These are phyloP conservation scores for Dryobates pubescens DNA, from an alignment of 2,797 vertebrate genomes.

Conservation along the genomic window DNA sequence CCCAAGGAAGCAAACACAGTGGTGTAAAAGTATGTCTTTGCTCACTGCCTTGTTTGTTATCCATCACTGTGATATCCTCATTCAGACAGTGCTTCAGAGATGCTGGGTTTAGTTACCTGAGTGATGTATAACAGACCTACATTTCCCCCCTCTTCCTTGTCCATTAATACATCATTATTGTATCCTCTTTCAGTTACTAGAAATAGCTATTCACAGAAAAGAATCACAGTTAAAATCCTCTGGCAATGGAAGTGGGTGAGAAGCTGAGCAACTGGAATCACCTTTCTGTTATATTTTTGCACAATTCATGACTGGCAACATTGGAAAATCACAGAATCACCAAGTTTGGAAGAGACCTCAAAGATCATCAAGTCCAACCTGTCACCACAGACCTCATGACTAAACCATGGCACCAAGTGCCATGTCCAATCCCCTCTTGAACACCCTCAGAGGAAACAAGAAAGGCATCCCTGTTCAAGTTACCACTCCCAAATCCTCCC, in stretches of 20 bases:
- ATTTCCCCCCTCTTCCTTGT: neutral
- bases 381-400: too few relatives aligned
- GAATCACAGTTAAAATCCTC: neutral
- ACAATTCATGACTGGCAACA: neutral
- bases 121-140: neutral
- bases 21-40: neutral
- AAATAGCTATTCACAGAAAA: neutral
- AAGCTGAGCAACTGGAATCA: neutral
- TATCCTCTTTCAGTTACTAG: neutral
- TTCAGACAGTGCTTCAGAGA: neutral
- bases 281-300: neutral
- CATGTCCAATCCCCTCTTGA: too few relatives aligned
- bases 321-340: neutral
- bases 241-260: fast-evolving
- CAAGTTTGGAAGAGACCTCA: too few relatives aligned
- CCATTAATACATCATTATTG: neutral
- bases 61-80: neutral
- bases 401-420: too few relatives aligned
- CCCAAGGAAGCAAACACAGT: neutral
- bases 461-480: neutral
- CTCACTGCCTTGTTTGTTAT: neutral
- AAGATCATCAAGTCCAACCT: too few relatives aligned
- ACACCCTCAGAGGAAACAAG: neutral
- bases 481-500: neutral
- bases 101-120: neutral